Evolutionary conservation across 2,888 invertebrate genomes (phyloP).

Genomic region (Agrenia bidenticulata): DNA sequence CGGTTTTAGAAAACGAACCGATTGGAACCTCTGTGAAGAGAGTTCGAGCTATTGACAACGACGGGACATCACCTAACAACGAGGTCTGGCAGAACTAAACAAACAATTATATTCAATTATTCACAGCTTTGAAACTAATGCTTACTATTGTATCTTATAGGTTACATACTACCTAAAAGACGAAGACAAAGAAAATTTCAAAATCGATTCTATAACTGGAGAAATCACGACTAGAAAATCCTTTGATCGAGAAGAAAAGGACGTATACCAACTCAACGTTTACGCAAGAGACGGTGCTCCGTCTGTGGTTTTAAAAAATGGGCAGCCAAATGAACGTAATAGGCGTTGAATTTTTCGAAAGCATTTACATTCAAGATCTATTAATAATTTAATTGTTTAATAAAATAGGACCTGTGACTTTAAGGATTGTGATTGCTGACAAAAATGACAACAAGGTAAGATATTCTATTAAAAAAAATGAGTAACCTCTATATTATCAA

Average conservation of each 20-base stretch:
- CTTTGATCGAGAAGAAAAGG: constrained; percentile 83
- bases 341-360: background rate
- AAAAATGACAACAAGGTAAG: constrained; percentile 84
- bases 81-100: constrained; percentile 60
- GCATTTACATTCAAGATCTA: background rate
- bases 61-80: constrained; percentile 79
- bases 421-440: constrained; percentile 89
- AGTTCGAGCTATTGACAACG: constrained; percentile 80
- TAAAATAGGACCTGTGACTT: constrained; percentile 69
- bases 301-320: constrained; percentile 67
- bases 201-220: constrained; percentile 81
- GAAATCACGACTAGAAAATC: constrained; percentile 72
- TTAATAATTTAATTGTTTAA: constrained; percentile 4
- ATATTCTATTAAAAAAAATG: background rate
- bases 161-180: constrained; percentile 72
- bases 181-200: constrained; percentile 69
- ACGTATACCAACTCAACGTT: constrained; percentile 85
- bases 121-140: background rate
- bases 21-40: constrained; percentile 83
- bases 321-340: constrained; percentile 69
- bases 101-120: background rate
- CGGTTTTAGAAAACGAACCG: constrained; percentile 81
- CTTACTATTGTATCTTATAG: constrained; percentile 50
- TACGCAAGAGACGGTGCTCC: constrained; percentile 87
- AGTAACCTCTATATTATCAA: background rate